Percentiles rank a stretch among this genome's conserved stretches.
Conservation (phyloP, 2,113 vertebrate genomes). For the Alexandromys fortis region DNA sequence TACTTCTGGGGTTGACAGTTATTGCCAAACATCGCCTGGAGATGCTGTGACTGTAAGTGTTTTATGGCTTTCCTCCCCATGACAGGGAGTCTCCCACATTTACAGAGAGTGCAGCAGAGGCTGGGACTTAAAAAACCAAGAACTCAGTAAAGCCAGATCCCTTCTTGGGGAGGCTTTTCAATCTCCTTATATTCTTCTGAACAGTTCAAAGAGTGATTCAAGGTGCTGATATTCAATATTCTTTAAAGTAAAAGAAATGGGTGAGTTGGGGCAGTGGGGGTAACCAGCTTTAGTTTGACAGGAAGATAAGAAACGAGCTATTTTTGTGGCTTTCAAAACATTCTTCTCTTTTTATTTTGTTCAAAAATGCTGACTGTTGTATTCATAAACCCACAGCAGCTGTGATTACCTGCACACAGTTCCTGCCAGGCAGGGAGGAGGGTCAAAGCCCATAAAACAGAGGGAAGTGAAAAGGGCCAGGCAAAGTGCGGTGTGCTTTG, state of each 20-base stretch:
- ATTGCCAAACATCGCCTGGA: not conserved
- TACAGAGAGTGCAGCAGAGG: not conserved
- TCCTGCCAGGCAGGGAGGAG: not conserved
- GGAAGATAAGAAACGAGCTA: not conserved
- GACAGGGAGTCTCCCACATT: not conserved
- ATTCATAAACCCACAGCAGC: no score
- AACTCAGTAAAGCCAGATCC: not conserved
- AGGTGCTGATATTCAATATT: not conserved
- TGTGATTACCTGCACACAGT: not conserved
- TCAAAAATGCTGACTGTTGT: not conserved
- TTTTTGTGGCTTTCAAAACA: not conserved
- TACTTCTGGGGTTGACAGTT: conserved; percentile 8
- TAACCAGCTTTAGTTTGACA: not conserved
- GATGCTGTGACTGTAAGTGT: conserved; percentile 3
- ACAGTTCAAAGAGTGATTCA: not conserved
- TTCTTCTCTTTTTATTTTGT: not conserved
- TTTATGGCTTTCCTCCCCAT: not conserved
- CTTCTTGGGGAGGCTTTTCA: not conserved
- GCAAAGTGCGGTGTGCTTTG: no score
- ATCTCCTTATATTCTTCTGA: not conserved
- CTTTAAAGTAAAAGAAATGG: not conserved
- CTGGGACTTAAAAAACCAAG: not conserved
- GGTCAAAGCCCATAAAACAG: not conserved
- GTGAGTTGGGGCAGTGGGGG: not conserved
- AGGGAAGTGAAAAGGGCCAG: not conserved